Base-by-base conservation (phyloP, 2,888 invertebrate genomes). In the Morinoia aosen region DNA sequence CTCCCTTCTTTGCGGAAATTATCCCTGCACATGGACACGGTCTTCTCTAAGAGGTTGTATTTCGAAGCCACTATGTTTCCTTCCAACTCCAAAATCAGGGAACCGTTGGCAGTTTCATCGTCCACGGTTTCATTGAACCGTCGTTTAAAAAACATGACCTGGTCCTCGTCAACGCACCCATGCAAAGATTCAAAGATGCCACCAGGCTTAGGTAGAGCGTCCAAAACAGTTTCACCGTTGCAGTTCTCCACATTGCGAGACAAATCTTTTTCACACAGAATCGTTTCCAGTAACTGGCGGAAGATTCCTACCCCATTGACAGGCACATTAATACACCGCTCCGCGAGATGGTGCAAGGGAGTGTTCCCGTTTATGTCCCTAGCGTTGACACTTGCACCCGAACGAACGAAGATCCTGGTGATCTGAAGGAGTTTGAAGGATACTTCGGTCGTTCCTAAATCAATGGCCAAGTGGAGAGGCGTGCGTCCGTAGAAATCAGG, bases 401-500 rank as follows among this genome's bases (percentile, higher is more conserved):
- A 33, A n/a, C 48, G 11, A 5, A 93, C n/a, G 0, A 93, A 33
- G 14, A 93, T 56, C 58, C 57, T 39, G 33, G n/a, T 19, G 40
- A 93, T 93, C 57, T 93, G 93, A 57, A 93, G 33, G 58, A 93
- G 56, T 19, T 48, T 56, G n/a, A 33, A 56, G 25, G 25, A 25
- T 57, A 16, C 40, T 93, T 57, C 93, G 19, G 11, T 19, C 5
- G 93, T n/a, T 57, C 93, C 93, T 48, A 57, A 93, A 57, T 93
- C 93, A 48, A 93, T 10, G 0, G 93, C 93, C 93, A 93, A 57
- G 11, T 93, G 93, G n/a, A 93, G 57, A 4, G 93, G 57, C 11
- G 93, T 93, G 11, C 57, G 93, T 57, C 93, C 93, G 25, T 57
- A 11, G 8, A 25, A 57, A 93, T 93, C 93, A 25, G 93, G 93